Evolutionary conservation across 2,113 vertebrate species (phyloP).

Genomic region (Brevimyrus niger): DNA sequence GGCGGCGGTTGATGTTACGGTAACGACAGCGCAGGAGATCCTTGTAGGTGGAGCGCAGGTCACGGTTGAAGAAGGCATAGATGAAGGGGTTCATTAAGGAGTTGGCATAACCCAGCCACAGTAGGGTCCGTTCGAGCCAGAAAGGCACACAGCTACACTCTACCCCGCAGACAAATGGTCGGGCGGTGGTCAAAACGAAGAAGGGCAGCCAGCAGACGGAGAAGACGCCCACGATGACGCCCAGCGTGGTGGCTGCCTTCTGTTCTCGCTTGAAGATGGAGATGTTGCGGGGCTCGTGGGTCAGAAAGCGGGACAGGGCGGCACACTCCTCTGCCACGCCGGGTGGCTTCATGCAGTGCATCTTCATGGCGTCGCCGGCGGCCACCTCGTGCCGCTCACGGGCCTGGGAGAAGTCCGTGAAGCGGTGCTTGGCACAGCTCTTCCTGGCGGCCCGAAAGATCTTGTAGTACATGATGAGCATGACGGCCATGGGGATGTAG

Average conservation of each 20-base stretch:
- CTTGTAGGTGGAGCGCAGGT: conserved; percentile 65
- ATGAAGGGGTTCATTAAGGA: conserved; percentile 73
- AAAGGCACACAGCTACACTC: conserved; percentile 71
- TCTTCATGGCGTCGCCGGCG: conserved; percentile 54
- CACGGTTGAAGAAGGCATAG: conserved; percentile 71
- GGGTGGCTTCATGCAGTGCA: conserved; percentile 62
- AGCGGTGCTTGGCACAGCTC: conserved; percentile 66
- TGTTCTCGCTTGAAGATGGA: conserved; percentile 72
- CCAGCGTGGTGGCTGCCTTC: conserved; percentile 68
- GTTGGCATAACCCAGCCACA: conserved; percentile 71
- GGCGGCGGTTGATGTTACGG: conserved; percentile 68
- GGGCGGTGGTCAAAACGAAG: conserved; percentile 65
- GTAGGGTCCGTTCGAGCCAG: conserved; percentile 66
- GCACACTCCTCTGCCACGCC: conserved; percentile 61
- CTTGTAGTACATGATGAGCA: conserved; percentile 75
- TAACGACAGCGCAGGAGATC: conserved; percentile 68
- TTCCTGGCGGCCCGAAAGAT: conserved; percentile 68
- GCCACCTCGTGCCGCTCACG: conserved; percentile 50
- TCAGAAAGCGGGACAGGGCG: conserved; percentile 58
- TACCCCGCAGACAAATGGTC: conserved; percentile 67
- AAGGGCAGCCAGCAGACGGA: conserved; percentile 68
- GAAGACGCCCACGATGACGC: conserved; percentile 68
- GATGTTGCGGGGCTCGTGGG: conserved; percentile 63
- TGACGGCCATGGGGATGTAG: conserved; percentile 72
- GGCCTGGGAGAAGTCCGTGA: conserved; percentile 48